Percentiles rank a stretch among this genome's conserved stretches.
These are phyloP conservation scores for Martes martes DNA, from an alignment of 2,113 vertebrate species.

Conservation along the genomic window DNA sequence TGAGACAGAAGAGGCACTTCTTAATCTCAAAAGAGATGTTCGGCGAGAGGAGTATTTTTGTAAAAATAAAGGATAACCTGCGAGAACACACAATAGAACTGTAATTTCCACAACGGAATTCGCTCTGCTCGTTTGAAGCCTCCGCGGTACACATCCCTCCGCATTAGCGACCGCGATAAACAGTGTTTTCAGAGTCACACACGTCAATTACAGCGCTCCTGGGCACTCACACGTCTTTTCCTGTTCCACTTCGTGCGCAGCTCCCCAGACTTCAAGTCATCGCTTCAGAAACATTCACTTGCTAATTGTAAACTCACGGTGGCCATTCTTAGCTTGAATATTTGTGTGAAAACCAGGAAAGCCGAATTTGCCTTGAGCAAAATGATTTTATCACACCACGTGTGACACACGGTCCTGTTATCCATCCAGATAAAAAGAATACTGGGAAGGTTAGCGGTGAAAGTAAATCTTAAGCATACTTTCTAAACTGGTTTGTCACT, in stretches of 20 bases:
- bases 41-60: slow-evolving; percentile 66
- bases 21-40: slow-evolving; percentile 72
- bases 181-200: slow-evolving; percentile 57
- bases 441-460: too few species aligned
- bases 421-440: not conserved
- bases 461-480: too few species aligned
- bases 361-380: not conserved
- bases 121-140: slow-evolving; percentile 62
- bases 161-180: slow-evolving; percentile 66
- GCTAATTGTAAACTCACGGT: not conserved
- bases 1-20: not conserved
- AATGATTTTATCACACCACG: not conserved
- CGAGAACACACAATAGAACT: slow-evolving; percentile 61
- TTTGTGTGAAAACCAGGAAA: not conserved
- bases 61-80: slow-evolving; percentile 70
- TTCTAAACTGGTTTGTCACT: not conserved
- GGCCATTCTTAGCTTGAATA: not conserved
- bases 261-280: slow-evolving; percentile 29
- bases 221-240: not conserved
- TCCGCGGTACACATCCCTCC: not conserved
- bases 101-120: slow-evolving; percentile 64
- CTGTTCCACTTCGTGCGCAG: slow-evolving; percentile 36
- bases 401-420: not conserved
- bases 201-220: slow-evolving; percentile 43
- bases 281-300: not conserved